Conservation (phyloP, 53 echinoderm and acorn worm genomes). For the Hippasteria phrygiana region DNA sequence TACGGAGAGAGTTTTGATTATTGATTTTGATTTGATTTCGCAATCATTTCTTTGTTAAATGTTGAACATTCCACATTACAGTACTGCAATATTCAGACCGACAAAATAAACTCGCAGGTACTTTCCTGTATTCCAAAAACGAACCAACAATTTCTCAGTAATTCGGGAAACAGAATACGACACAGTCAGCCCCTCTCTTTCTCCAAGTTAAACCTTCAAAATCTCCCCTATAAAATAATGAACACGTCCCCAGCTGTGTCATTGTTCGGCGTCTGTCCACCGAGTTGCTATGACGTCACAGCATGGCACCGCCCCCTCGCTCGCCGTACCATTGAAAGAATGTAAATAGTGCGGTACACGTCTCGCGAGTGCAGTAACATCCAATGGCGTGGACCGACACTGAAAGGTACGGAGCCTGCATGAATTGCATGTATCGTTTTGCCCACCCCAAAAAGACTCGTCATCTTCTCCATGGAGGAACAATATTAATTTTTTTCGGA, state of each 20-base stretch:
- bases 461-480: conserved; percentile 10
- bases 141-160: background rate
- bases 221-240: conserved; percentile 35
- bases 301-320: conserved; percentile 56
- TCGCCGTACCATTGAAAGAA: background rate
- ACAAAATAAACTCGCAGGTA: no score
- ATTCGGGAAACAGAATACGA: background rate
- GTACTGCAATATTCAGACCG: no score
- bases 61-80: no score
- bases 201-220: background rate
- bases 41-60: no score
- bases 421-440: background rate
- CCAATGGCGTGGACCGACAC: background rate
- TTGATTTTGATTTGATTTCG: no score
- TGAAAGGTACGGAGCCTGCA: background rate
- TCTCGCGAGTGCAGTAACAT: background rate
- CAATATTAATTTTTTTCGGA: background rate
- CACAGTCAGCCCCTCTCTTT: background rate
- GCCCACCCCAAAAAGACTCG: background rate
- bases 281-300: conserved; percentile 68
- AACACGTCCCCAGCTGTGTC: conserved; percentile 34
- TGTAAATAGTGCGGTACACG: conserved; percentile 7
- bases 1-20: no score
- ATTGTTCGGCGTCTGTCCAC: conserved; percentile 44
- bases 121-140: no score